phyloP scores from a whole-genome alignment of 2,888 invertebrate species.

The Hydroisotoma schaefferi region DNA sequence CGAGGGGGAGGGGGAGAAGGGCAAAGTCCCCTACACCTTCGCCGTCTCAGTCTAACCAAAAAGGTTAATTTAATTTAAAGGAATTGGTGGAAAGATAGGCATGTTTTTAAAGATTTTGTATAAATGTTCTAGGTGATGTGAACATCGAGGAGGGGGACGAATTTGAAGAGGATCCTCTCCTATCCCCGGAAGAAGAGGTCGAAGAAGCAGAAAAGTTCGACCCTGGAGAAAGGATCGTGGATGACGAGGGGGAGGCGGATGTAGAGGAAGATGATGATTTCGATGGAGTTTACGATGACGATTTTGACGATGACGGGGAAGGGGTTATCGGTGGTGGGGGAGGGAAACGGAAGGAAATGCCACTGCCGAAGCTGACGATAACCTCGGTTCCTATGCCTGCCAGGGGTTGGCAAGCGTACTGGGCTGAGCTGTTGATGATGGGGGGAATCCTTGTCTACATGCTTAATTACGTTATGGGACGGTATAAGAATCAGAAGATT shows the following conservation, averaged over 20 bases:
- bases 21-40: slow-evolving; percentile 19
- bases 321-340: slow-evolving; percentile 32
- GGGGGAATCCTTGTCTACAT: slow-evolving; percentile 44
- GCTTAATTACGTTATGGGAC: slow-evolving; percentile 45
- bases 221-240: slow-evolving; percentile 21
- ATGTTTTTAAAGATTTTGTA: background rate
- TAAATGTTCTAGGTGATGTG: too few relatives aligned
- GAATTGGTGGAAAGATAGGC: background rate
- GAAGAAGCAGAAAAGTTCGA: too few relatives aligned
- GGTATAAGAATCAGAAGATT: slow-evolving; percentile 48
- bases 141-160: too few relatives aligned
- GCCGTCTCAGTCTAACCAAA: background rate
- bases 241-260: slow-evolving; percentile 38
- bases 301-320: slow-evolving; percentile 35
- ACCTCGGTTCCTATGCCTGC: slow-evolving; percentile 47
- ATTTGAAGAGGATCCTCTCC: background rate
- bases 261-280: slow-evolving; percentile 47
- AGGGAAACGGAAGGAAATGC: slow-evolving; percentile 39
- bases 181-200: slow-evolving; percentile 4
- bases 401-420: slow-evolving; percentile 47
- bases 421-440: slow-evolving; percentile 45
- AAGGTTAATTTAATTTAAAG: background rate
- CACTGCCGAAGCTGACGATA: slow-evolving; percentile 47
- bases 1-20: slow-evolving; percentile 15
- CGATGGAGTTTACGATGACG: slow-evolving; percentile 46